Base-by-base conservation (phyloP, 2,888 invertebrate genomes). In the Brenthis hecate region DNA sequence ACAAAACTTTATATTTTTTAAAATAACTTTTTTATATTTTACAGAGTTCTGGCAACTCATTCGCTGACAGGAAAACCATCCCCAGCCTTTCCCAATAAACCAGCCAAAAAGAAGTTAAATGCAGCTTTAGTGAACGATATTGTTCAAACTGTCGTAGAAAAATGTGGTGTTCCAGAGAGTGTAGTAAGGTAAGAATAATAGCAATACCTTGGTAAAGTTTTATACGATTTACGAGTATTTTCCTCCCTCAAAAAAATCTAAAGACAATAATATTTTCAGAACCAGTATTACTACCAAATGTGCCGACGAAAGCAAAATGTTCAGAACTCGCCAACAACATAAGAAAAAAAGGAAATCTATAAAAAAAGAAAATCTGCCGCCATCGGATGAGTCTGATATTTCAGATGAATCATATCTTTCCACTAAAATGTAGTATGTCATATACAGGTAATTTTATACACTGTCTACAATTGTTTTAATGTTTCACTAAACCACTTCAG, bases 271-370 rank as follows among this genome's bases (percentile, higher is more conserved):
- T n/a, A 23, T 65, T 81, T 80, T 56, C 81, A 92, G 94, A 62
- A 90, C 87, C 16, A 91, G 92, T n/a, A 94, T 94, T n/a, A 94
- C 94, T 28, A 94, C 94, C 0, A 94, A 94, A 81, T 94, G 94
- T 76, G 94, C 94, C 0, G 94, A 94, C 76, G 94, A 94, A 80
- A 93, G 93, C 73, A 94, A 94, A 84, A 94, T 94, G 94, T 84
- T 85, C 56, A 91, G 90, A 32, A 84, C 79, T 56, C 81, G 85
- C 3, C 77, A 81, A 67, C 73, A 76, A 23, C 82, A 82, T 56
- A 79, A 78, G 74, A 82, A 75, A 32, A 85, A 76, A 66, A 74
- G 74, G 14, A 54, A 70, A 16, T 60, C 66, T 1, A 55, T 47
- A 11, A 70, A 64, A 64, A 76, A 77, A 76, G 84, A 84, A 69